phyloP scores from a whole-genome alignment of 2,888 invertebrate genomes.

The Molorchus minor region DNA sequence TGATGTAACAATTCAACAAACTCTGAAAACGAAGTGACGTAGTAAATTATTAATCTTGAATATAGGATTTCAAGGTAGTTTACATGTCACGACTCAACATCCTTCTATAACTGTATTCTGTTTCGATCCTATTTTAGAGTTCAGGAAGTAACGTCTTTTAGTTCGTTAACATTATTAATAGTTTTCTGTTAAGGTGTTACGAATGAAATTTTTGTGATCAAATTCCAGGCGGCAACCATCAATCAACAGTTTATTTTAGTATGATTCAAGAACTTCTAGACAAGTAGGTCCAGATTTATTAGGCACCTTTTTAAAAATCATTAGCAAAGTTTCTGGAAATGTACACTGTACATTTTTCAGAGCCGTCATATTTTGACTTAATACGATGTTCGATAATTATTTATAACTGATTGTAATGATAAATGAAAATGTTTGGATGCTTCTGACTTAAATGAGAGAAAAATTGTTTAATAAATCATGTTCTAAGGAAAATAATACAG shows the following conservation, averaged over 20 bases:
- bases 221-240: neutral
- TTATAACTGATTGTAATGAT: constrained; percentile 2
- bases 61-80: constrained; percentile 30
- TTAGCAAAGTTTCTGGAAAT: constrained; percentile 3
- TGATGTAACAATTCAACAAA: constrained; percentile 14
- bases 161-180: constrained; percentile 4
- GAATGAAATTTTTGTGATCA: constrained; percentile 2
- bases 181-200: neutral
- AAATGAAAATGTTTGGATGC: constrained; percentile 8
- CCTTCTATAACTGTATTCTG: constrained; percentile 30
- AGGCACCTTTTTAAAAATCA: constrained; percentile 1
- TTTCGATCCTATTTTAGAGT: constrained; percentile 8
- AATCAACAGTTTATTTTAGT: neutral
- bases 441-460: neutral
- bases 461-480: too few species aligned
- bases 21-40: too few species aligned
- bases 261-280: neutral
- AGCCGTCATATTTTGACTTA: constrained; percentile 6
- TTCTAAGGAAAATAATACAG: too few species aligned
- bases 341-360: neutral
- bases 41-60: constrained; percentile 10
- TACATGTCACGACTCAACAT: constrained; percentile 27
- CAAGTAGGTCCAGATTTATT: constrained; percentile 9
- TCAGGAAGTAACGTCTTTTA: constrained; percentile 20
- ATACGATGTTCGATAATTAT: constrained; percentile 10